Percentiles rank a stretch among this genome's conserved stretches.
Evolutionary conservation across 1,140 invertebrate genomes (phyloP).

Genomic region (Pomacea maculata): DNA sequence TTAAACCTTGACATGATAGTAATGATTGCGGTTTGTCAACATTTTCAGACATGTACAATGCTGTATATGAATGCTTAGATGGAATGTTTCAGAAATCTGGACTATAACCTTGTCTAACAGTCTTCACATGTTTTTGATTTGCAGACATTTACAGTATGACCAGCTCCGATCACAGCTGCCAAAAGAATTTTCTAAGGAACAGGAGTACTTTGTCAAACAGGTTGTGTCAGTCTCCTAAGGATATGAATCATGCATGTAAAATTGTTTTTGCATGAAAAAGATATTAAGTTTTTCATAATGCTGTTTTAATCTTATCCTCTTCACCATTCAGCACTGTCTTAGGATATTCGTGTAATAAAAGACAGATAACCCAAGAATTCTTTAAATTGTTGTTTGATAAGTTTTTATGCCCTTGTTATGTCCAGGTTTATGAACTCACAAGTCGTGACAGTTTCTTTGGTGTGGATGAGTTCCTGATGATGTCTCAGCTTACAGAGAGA

Average conservation of each 20-base stretch:
- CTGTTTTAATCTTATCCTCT: no score
- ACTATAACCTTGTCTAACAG: background rate
- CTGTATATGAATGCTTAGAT: no score
- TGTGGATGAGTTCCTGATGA: slow-evolving; percentile 54
- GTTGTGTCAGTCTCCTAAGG: slow-evolving; percentile 22
- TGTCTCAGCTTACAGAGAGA: slow-evolving; percentile 45
- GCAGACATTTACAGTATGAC: slow-evolving; percentile 50
- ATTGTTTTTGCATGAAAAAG: no score
- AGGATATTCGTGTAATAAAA: no score
- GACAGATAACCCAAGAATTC: background rate
- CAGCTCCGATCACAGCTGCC: slow-evolving; percentile 49
- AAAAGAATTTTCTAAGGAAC: slow-evolving; percentile 35
- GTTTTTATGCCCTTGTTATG: slow-evolving; percentile 4
- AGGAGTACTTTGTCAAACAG: slow-evolving; percentile 52
- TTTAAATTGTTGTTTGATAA: background rate
- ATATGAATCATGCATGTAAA: no score
- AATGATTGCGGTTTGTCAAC: no score
- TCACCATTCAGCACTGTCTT: no score
- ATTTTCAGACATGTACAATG: no score
- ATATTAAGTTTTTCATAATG: no score
- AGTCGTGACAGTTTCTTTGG: slow-evolving; percentile 56
- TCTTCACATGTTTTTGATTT: slow-evolving; percentile 12
- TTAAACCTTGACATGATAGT: no score
- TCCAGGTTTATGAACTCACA: slow-evolving; percentile 56
- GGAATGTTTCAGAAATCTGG: background rate